phyloP scores from a whole-genome alignment of 2,888 invertebrate genomes.

The Dasysyrphus tricinctus region DNA sequence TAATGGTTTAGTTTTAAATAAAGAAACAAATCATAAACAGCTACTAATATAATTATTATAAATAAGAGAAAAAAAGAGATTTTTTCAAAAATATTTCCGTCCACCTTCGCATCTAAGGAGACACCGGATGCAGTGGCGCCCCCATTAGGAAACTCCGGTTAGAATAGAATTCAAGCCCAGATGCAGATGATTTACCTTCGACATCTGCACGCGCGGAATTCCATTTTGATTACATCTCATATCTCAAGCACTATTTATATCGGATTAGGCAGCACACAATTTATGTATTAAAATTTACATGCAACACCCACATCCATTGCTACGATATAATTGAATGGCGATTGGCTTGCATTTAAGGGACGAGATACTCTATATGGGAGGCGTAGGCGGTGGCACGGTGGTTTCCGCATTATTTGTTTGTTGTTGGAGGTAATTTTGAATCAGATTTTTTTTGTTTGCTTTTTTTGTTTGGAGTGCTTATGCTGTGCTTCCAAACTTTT shows the following conservation, averaged over 20 bases:
- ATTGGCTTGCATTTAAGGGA: slow-evolving; percentile 63
- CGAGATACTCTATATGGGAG: slow-evolving; percentile 62
- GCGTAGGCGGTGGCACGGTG: slow-evolving; percentile 35
- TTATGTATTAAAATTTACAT: slow-evolving; percentile 33
- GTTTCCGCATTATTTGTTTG: slow-evolving; percentile 44
- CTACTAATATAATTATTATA: slow-evolving; percentile 53
- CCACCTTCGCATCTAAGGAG: slow-evolving; percentile 66
- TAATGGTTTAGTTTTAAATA: slow-evolving; percentile 43
- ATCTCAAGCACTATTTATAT: slow-evolving; percentile 69
- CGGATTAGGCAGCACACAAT: slow-evolving; percentile 61
- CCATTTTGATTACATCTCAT: slow-evolving; percentile 66
- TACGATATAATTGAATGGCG: slow-evolving; percentile 70
- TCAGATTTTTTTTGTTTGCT: slow-evolving; percentile 50
- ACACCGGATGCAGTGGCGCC: slow-evolving; percentile 45
- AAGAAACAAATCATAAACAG: slow-evolving; percentile 68
- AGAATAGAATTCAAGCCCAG: slow-evolving; percentile 69
- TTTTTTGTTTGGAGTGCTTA: slow-evolving; percentile 40
- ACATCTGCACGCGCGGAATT: slow-evolving; percentile 67
- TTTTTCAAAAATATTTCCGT: slow-evolving; percentile 65
- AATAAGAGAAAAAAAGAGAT: slow-evolving; percentile 48
- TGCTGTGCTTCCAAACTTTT: slow-evolving; percentile 58
- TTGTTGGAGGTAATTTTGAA: slow-evolving; percentile 57
- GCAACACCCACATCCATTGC: slow-evolving; percentile 58
- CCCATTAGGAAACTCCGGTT: slow-evolving; percentile 49
- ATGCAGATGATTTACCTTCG: slow-evolving; percentile 65